These are phyloP conservation scores for Chymomyza caudatula DNA, from an alignment of 2,888 invertebrate species.

Conservation along the genomic window DNA sequence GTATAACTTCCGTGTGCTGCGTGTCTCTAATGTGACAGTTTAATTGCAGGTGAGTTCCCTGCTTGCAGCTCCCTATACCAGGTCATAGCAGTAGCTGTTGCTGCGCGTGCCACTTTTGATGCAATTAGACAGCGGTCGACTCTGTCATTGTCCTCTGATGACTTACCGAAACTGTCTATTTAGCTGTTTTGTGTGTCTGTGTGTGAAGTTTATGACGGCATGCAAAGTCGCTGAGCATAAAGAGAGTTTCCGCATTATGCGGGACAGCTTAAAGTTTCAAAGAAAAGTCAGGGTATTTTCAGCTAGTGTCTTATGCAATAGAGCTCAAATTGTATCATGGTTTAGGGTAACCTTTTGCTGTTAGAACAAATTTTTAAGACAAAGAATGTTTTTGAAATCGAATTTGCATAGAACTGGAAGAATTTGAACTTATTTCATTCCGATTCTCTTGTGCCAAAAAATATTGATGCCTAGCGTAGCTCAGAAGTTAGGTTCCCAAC, in stretches of 20 bases:
- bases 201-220: background rate
- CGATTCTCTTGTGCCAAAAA: too few relatives aligned
- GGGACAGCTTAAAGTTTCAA: background rate
- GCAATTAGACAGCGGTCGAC: constrained; percentile 68
- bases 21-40: constrained; percentile 73
- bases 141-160: constrained; percentile 64
- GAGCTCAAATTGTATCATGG: background rate
- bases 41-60: constrained; percentile 76
- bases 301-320: background rate
- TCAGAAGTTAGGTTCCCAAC: too few relatives aligned
- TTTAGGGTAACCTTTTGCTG: too few relatives aligned
- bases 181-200: constrained; percentile 22
- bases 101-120: constrained; percentile 29
- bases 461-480: too few relatives aligned
- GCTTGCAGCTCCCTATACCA: constrained; percentile 41
- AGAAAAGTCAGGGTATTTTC: too few relatives aligned
- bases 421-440: too few relatives aligned
- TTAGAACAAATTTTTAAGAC: too few relatives aligned
- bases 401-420: too few relatives aligned
- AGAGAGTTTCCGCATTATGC: background rate
- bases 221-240: background rate
- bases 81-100: constrained; percentile 35
- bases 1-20: constrained; percentile 34
- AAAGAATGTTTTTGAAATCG: background rate
- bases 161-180: constrained; percentile 37